A percentile compares a stretch with the other conserved stretches of the same genome.
Evolutionary conservation across 2,888 invertebrate genomes (phyloP).

Genomic region (Incurvaria masculella): DNA sequence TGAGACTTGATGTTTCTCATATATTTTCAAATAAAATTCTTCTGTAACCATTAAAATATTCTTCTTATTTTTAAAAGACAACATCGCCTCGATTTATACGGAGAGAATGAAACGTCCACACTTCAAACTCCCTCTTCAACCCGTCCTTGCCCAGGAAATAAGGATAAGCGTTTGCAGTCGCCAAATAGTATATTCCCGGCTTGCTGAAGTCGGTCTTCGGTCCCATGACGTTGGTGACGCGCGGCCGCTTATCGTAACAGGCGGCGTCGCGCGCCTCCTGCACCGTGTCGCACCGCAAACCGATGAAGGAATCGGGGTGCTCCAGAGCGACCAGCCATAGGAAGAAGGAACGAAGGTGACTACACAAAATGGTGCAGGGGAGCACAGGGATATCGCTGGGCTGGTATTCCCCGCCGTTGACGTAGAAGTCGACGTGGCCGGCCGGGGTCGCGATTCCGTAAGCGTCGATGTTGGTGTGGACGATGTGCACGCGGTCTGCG

Average conservation of each 20-base stretch:
- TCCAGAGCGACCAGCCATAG: neutral
- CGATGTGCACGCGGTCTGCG: constrained; percentile 34
- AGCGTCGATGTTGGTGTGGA: constrained; percentile 35
- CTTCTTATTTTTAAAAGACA: too few species aligned
- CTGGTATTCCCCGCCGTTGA: constrained; percentile 32
- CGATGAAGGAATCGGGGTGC: neutral
- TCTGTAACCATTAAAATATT: too few species aligned
- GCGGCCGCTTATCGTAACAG: neutral
- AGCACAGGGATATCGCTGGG: constrained; percentile 10
- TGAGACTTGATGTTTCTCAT: too few species aligned
- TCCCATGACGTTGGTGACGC: neutral
- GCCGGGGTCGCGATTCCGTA: constrained; percentile 36
- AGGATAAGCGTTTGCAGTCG: neutral
- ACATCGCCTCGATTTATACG: too few species aligned
- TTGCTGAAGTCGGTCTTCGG: neutral
- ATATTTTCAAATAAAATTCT: too few species aligned
- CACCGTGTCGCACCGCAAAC: neutral
- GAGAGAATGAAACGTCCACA: too few species aligned
- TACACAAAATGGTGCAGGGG: neutral
- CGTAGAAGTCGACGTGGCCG: constrained; percentile 37
- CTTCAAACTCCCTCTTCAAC: neutral
- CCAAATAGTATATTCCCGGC: neutral
- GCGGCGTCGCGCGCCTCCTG: neutral
- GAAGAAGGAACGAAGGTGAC: neutral
- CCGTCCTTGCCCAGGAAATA: neutral